These are phyloP conservation scores for Grus americana DNA, from an alignment of 2,113 vertebrate species.

Conservation along the genomic window DNA sequence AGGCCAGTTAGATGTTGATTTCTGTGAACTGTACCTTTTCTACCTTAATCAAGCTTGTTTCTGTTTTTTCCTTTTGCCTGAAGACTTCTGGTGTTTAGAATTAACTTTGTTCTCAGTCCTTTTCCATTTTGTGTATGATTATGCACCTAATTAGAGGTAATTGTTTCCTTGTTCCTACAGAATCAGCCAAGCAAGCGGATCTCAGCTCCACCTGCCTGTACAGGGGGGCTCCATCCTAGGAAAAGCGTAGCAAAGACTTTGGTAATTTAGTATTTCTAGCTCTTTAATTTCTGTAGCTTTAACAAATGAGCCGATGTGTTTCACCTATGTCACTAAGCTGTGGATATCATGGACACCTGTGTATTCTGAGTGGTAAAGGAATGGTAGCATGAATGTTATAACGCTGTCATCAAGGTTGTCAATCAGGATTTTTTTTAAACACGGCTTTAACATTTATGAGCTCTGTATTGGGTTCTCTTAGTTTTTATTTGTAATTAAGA, in stretches of 20 bases:
- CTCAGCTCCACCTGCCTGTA: not conserved
- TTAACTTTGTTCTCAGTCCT: not conserved
- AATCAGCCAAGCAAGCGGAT: not conserved
- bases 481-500: not conserved
- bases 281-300: not conserved
- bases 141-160: not conserved
- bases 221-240: not conserved
- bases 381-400: not conserved
- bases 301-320: not conserved
- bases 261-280: not conserved
- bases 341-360: not conserved
- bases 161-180: slow-evolving; percentile 8
- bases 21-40: not conserved
- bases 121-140: not conserved
- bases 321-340: not conserved
- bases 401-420: not conserved
- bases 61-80: not conserved
- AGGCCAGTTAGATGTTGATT: not conserved
- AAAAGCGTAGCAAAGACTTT: not conserved
- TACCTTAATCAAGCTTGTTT: not conserved
- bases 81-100: slow-evolving; percentile 13
- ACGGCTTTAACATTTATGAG: not conserved
- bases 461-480: not conserved
- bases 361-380: not conserved
- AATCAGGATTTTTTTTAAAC: not conserved